Evolutionary conservation across 2,888 invertebrate genomes (phyloP).

Genomic region (Laspeyria flexula): DNA sequence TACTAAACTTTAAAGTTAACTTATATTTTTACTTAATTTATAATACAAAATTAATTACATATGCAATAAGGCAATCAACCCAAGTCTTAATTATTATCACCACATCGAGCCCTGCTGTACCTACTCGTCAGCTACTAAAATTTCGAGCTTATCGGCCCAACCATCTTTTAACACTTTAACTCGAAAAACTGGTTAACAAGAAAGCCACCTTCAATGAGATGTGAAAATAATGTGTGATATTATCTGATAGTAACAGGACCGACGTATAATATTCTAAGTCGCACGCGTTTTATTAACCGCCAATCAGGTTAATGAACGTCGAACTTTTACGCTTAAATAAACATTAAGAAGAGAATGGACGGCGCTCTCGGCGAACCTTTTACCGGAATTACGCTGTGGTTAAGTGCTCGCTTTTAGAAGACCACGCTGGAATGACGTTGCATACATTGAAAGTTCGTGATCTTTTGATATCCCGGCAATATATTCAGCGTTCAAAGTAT

Average conservation of each 20-base stretch:
- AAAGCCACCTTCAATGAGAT: slow-evolving; percentile 68
- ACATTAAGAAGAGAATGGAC: slow-evolving; percentile 78
- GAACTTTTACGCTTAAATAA: slow-evolving; percentile 82
- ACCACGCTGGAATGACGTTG: slow-evolving; percentile 53
- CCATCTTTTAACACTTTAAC: slow-evolving; percentile 67
- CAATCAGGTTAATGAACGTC: slow-evolving; percentile 77
- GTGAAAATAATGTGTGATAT: slow-evolving; percentile 76
- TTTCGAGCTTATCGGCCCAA: slow-evolving; percentile 61
- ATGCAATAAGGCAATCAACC: slow-evolving; percentile 3
- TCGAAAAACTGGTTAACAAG: slow-evolving; percentile 71
- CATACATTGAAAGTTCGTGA: slow-evolving; percentile 40
- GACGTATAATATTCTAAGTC: slow-evolving; percentile 64
- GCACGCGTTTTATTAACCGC: slow-evolving; percentile 72
- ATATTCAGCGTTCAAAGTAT: background rate
- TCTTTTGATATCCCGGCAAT: slow-evolving; percentile 7
- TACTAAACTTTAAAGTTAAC: too few species aligned
- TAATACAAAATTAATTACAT: too few species aligned
- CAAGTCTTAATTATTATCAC: slow-evolving; percentile 36
- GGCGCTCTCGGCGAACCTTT: slow-evolving; percentile 69
- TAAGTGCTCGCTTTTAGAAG: slow-evolving; percentile 73
- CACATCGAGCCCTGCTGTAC: slow-evolving; percentile 27
- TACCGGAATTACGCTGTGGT: slow-evolving; percentile 77
- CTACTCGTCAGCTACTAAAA: slow-evolving; percentile 56
- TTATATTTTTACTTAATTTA: too few species aligned
- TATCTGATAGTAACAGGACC: slow-evolving; percentile 58